These are phyloP conservation scores for Eurosta solidaginis DNA, from an alignment of 1,140 invertebrate genomes.

Conservation along the genomic window DNA sequence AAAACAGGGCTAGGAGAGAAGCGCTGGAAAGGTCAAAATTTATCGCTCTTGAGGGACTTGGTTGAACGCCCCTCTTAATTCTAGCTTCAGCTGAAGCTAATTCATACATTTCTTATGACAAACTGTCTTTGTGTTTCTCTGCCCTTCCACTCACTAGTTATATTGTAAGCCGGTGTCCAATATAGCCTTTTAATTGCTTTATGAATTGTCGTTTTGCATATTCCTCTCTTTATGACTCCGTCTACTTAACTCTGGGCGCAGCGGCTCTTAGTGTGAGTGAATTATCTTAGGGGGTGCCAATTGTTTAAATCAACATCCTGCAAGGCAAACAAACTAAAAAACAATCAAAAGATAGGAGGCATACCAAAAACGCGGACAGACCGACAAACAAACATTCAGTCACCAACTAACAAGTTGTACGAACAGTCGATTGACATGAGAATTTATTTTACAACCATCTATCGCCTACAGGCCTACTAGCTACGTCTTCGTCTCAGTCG, in stretches of 20 bases:
- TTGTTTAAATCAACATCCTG: constrained; percentile 19
- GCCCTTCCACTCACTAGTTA: constrained; percentile 8
- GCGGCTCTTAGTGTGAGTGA: not conserved
- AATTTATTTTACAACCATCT: constrained; percentile 26
- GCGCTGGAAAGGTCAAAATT: no score
- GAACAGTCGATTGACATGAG: constrained; percentile 16
- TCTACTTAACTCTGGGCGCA: not conserved
- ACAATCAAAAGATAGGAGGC: not conserved
- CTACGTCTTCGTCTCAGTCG: not conserved
- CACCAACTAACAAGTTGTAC: not conserved
- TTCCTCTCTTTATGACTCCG: constrained; percentile 1
- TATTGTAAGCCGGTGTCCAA: not conserved
- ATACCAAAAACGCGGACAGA: not conserved
- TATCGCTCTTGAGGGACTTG: no score
- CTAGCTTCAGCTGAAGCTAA: no score
- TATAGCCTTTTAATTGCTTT: not conserved
- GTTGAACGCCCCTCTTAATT: no score
- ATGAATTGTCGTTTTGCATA: constrained; percentile 5
- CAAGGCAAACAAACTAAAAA: not conserved
- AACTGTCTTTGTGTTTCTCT: not conserved
- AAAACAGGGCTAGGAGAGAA: no score
- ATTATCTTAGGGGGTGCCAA: constrained; percentile 18
- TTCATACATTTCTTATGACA: no score
- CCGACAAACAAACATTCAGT: not conserved
- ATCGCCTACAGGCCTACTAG: not conserved